Evolutionary conservation across 92 coral and sea anemone genomes (phyloP).

Genomic region (Actinostola sp.): DNA sequence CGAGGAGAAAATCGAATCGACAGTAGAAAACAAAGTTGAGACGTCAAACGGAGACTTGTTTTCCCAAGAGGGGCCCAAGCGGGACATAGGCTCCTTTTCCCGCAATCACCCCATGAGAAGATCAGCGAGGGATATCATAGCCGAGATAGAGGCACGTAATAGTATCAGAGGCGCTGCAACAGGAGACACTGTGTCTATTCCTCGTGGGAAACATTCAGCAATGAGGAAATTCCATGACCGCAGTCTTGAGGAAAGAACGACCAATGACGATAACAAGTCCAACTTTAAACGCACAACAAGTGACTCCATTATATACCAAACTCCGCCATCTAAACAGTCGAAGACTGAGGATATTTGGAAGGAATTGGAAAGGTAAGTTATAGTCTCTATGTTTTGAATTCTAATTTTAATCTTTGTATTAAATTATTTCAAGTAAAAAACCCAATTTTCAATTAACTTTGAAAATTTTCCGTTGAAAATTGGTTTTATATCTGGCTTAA

Average conservation of each 20-base stretch:
- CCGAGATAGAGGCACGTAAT: conserved; percentile 64
- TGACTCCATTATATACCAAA: conserved; percentile 11
- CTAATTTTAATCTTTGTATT: background rate
- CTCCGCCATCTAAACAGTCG: conserved; percentile 45
- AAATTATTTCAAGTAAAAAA: too few species aligned
- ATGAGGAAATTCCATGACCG: background rate
- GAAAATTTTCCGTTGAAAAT: too few species aligned
- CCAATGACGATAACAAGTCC: background rate
- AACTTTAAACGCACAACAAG: conserved; percentile 20
- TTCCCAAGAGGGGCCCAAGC: background rate
- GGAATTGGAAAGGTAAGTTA: conserved; percentile 47
- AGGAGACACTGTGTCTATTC: background rate
- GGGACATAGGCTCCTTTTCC: conserved; percentile 7
- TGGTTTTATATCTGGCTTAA: too few species aligned
- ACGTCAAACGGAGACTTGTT: conserved; percentile 4
- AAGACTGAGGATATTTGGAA: conserved; percentile 45
- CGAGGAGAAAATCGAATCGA: conserved; percentile 12
- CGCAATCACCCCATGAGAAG: conserved; percentile 46
- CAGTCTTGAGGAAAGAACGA: conserved; percentile 2
- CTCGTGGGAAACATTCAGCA: background rate
- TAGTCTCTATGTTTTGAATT: conserved; percentile 2
- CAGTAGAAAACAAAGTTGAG: conserved; percentile 1
- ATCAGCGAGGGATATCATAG: conserved; percentile 65
- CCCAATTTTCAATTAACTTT: too few species aligned
- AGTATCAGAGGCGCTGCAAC: conserved; percentile 14